Evolutionary conservation across 2,888 invertebrate genomes (phyloP), one percentile per base, ranked within the genome.

Genomic region (Drosophila kambysellisi): DNA sequence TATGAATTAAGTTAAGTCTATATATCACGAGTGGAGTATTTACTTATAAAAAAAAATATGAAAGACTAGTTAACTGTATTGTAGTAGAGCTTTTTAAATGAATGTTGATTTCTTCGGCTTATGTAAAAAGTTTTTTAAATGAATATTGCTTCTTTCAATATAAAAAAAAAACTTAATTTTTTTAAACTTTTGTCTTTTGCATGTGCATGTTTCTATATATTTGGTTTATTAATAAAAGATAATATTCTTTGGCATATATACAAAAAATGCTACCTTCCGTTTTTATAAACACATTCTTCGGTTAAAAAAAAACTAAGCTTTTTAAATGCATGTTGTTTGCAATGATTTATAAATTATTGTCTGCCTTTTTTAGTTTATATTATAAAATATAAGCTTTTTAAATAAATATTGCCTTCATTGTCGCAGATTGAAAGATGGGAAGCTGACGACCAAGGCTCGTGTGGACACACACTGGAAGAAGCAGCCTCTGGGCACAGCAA

Each of bases 381-480:
- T 7, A 7, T 12, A 46, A 46, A 20, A 46, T 15, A 15, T 15
- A 25, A 15, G 20, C 0, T 8, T 25, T 46, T 30, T 9, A 29
- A 39, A 39, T 41, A 6, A 39, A 54, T 30, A n/a, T 5, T 37
- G 11, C 43, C 11, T 43, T 11, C 15, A 20, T 25, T 8, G 15
- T 15, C 62, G 5, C 39, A 92, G 91, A 43, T 62, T 89, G 4
- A 92, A 90, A 57, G 91, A 92, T 69, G 65, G 81, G 0, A 93
- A 90, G 74, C 70, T 89, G 59, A 78, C 89, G 61, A 78, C 90
- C 17, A 94, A 94, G 56, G 88, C 93, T 15, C 92, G 93, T 35
- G 93, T 93, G 35, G 93, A 93, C 65, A 91, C 91, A 2, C 88
- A 91, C 69, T 92, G 93, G 92, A 93, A 92, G 67, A 93, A 92